Evolutionary conservation across 2,797 vertebrate genomes (phyloP), one percentile per base, ranked within the genome.

Genomic region (Petrocephalus sullivani): DNA sequence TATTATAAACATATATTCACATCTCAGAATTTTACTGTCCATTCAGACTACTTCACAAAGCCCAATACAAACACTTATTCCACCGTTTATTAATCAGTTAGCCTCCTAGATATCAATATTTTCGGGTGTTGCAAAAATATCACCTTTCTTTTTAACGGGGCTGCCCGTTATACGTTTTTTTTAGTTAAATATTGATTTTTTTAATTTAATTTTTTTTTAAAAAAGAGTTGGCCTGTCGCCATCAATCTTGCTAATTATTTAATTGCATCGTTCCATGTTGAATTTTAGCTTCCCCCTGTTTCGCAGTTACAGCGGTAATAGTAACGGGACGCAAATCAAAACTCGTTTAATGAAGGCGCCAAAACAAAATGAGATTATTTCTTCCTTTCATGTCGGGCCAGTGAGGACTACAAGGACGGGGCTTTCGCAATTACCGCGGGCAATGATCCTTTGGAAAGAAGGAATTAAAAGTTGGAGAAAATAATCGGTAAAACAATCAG

Each of bases 391-490:
- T 90, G 82, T 92, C 92, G 93, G 95, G 94, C 94, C 93, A 88
- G 93, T 94, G 95, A 94, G 93, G 95, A 92, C 95, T 96, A 95
- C 97, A 96, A 97, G 96, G 97, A 97, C 96, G 95, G 96, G 95
- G 96, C 96, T 95, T 95, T 95, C 95, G 96, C 96, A 98, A 98
- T 98, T 97, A 97, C 94, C 93, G 95, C 95, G 96, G 95, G 97
- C 97, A 99, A 98, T 97, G 96, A 98, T 97, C 97, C 97, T 97
- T 96, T 94, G 92, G 94, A 96, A 95, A 96, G 95, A 95, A 97
- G 96, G 96, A 97, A 97, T 98, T 97, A 97, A 98, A 98, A 98
- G 97, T 97, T 97, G 94, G 93, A 93, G 94, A 95, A 96, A 97
- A 98, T 97, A 98, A 99, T 97, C 96, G 96, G 94, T 95, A 96